Evolutionary conservation across 2,797 vertebrate species (phyloP), one percentile per base, ranked within the genome.

Genomic region (Myotis daubentonii): DNA sequence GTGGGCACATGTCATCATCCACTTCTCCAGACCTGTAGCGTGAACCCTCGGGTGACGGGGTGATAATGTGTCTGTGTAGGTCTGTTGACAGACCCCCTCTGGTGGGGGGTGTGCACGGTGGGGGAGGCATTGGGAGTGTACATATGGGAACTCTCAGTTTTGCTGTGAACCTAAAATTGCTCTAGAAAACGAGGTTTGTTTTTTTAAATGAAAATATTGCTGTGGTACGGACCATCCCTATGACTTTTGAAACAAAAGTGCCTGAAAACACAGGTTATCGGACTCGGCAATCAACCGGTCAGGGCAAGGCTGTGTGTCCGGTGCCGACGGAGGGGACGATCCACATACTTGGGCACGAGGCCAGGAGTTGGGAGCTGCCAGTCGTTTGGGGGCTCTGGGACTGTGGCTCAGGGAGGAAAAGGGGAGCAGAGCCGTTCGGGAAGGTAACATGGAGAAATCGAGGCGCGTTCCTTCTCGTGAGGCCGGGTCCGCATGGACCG

Each of bases 211-310:
- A 38, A 62, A 44, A 15, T 30, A 79, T 79, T 44, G 23, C 33
- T 19, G 4, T 72, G 36, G 17, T 41, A 4, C 5, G 6, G 33
- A 60, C 66, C 30, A 53, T 47, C 87, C n/a, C 53, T 55, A 13
- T 41, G 36, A 33, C n/a, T 90, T 49, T 78, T 88, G 86, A 74
- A 68, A 74, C 36, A 81, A 36, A 72, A 25, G 55, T 93, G 78
- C 47, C 87, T 57, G 30, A 82, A 75, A 91, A 95, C 49, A 25
- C 60, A 8, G 51, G 75, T 8, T 28, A 44, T 65, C 66, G 28
- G 49, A n/a, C 33, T 38, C 5, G 16, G 92, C 51, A 44, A 78
- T 8, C 25, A 70, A 41, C 33, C 62, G 33, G 38, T 36, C 5
- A 1, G 55, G 72, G 55, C 8, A 28, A 66, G 1, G 20, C 12